These are phyloP conservation scores for Huso huso DNA, from an alignment of 2,797 vertebrate genomes.

Conservation along the genomic window DNA sequence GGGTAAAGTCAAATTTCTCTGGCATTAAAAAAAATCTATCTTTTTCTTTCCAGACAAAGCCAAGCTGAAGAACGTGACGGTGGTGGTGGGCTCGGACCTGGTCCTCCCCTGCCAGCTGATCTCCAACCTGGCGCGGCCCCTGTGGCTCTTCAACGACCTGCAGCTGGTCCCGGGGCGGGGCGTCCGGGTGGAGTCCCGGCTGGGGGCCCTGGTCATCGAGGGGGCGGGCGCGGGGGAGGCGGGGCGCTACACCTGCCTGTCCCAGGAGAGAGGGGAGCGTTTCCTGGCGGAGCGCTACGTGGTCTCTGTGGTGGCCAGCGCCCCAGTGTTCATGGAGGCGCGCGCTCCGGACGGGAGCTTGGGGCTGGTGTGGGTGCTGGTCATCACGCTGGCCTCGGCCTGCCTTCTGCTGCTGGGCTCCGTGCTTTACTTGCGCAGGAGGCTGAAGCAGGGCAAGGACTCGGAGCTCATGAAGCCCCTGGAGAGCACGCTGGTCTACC, in stretches of 20 bases:
- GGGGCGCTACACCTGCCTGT: slow-evolving; percentile 78
- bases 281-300: slow-evolving; percentile 75
- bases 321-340: slow-evolving; percentile 72
- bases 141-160: slow-evolving; percentile 75
- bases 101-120: slow-evolving; percentile 83
- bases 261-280: slow-evolving; percentile 75
- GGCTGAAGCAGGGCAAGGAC: slow-evolving; percentile 78
- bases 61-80: slow-evolving; percentile 71
- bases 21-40: not conserved
- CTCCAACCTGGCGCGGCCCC: slow-evolving; percentile 82
- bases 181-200: slow-evolving; percentile 58
- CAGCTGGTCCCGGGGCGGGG: slow-evolving; percentile 54
- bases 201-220: slow-evolving; percentile 75
- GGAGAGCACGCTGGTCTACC: slow-evolving; percentile 87
- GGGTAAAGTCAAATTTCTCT: too few relatives aligned
- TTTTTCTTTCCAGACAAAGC: slow-evolving; percentile 50
- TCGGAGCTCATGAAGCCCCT: slow-evolving; percentile 70
- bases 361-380: slow-evolving; percentile 84
- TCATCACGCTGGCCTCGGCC: slow-evolving; percentile 76
- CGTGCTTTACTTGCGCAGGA: slow-evolving; percentile 76
- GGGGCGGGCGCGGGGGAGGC: slow-evolving; percentile 62
- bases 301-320: slow-evolving; percentile 70
- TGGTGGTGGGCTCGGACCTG: slow-evolving; percentile 80
- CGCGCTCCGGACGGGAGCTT: slow-evolving; percentile 77
- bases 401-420: slow-evolving; percentile 77